phyloP scores from a whole-genome alignment of 2,888 invertebrate species.

The Scaptomyza parva region DNA sequence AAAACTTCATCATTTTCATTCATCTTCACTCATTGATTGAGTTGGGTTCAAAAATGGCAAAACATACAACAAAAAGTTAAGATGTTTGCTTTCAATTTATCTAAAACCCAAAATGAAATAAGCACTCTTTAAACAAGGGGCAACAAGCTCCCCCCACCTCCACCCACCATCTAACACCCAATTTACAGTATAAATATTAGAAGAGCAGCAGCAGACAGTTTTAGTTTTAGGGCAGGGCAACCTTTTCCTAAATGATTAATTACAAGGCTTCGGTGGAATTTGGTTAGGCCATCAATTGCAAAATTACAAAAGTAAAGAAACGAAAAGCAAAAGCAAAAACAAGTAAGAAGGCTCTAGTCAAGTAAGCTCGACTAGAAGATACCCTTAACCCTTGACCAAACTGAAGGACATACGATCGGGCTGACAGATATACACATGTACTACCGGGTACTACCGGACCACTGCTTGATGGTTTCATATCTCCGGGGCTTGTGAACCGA shows the following conservation, averaged over 20 bases:
- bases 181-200: constrained; percentile 74
- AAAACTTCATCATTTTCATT: neutral
- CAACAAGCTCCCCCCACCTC: constrained; percentile 18
- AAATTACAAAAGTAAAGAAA: constrained; percentile 5
- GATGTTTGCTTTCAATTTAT: constrained; percentile 45
- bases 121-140: constrained; percentile 7
- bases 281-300: constrained; percentile 69
- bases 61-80: constrained; percentile 12
- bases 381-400: too few relatives aligned
- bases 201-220: constrained; percentile 7
- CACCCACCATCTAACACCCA: constrained; percentile 25
- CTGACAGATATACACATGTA: too few relatives aligned
- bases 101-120: constrained; percentile 8
- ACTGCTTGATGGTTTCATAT: too few relatives aligned
- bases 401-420: too few relatives aligned
- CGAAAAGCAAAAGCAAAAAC: neutral
- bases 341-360: too few relatives aligned
- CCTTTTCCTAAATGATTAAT: constrained; percentile 62
- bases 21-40: constrained; percentile 26
- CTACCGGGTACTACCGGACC: too few relatives aligned
- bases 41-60: constrained; percentile 21
- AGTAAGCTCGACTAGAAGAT: too few relatives aligned
- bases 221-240: neutral
- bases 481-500: too few relatives aligned
- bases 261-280: constrained; percentile 62